Evolutionary conservation across 2,113 vertebrate species (phyloP), one percentile per base, ranked within the genome.

Genomic region (Centropus bengalensis): DNA sequence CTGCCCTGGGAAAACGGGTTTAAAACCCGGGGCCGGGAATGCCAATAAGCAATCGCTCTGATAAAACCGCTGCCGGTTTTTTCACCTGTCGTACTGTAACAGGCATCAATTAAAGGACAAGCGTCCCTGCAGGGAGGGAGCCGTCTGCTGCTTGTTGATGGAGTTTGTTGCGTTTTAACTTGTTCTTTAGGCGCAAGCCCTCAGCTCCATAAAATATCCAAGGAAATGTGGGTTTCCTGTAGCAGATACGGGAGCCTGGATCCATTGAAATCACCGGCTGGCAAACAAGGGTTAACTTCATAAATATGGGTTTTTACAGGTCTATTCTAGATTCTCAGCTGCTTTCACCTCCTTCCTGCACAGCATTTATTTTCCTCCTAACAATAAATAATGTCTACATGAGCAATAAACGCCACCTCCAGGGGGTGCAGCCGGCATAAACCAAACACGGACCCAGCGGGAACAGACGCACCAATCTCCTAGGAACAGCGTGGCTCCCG

Each of bases 331-430:
- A 68, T 42, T 55, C 70, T 82, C 52, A 59, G 58, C 45, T 68
- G 66, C 73, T 95, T 94, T 93, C 26, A 71, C 80, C 76, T 96
- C 88, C 82, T 94, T 91, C 78, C 78, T 67, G 67, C 63, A 77
- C 67, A 77, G 80, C 22, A 38, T 51, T 80, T 64, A 30, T 8
- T 76, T 91, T 38, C 67, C 80, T 75, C 74, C 67, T 86, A 54
- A 89, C 70, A 85, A 80, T 86, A 95, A 93, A 56, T 83, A 54
- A 70, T 20, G 79, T 95, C 94, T 80, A 73, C 47, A 70, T 5
- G 23, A 91, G 73, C 84, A 91, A 68, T 93, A 91, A 96, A 94
- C 36, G n/a, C 44, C 44, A 76, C 51, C 82, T 88, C 84, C 73
- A 86, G 66, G 91, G 74, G 64, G 68, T 82, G 86, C 84, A 86